Evolutionary conservation across 2,888 invertebrate species (phyloP).

Genomic region (Tiliacea aurago): DNA sequence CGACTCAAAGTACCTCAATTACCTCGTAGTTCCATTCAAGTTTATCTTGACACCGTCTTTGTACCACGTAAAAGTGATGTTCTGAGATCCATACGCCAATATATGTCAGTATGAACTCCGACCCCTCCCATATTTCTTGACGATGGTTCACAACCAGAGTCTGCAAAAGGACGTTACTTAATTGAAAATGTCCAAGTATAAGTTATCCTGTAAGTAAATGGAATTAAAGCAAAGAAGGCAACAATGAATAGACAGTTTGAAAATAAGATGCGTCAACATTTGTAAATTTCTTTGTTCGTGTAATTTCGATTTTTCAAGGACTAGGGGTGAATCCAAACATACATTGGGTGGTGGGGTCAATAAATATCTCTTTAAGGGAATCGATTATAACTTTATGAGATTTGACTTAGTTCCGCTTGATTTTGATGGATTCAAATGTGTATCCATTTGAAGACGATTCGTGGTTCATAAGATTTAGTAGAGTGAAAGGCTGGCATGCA

Average conservation of each 20-base stretch:
- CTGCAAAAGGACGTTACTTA: slow-evolving; percentile 64
- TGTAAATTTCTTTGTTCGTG: not conserved
- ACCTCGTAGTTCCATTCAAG: slow-evolving; percentile 93
- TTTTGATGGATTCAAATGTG: too few species aligned
- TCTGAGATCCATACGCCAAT: slow-evolving; percentile 94
- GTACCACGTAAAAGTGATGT: slow-evolving; percentile 95
- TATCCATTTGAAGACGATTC: too few species aligned
- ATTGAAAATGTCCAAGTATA: not conserved
- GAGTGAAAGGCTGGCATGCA: too few species aligned
- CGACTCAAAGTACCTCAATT: slow-evolving; percentile 64
- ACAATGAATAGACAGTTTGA: not conserved
- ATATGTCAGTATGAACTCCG: slow-evolving; percentile 94
- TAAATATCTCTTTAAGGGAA: too few species aligned
- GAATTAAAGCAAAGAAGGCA: not conserved
- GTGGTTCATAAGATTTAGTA: too few species aligned
- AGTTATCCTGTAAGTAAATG: not conserved
- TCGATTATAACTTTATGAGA: too few species aligned
- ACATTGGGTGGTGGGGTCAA: too few species aligned
- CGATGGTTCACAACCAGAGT: slow-evolving; percentile 84
- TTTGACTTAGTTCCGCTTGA: too few species aligned
- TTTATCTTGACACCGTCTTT: slow-evolving; percentile 95
- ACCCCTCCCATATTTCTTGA: slow-evolving; percentile 92
- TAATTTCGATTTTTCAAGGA: too few species aligned
- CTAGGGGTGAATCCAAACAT: too few species aligned
- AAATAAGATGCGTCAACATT: not conserved